Conservation (phyloP, 2,113 vertebrate genomes). For the Eptatretus burgeri region DNA sequence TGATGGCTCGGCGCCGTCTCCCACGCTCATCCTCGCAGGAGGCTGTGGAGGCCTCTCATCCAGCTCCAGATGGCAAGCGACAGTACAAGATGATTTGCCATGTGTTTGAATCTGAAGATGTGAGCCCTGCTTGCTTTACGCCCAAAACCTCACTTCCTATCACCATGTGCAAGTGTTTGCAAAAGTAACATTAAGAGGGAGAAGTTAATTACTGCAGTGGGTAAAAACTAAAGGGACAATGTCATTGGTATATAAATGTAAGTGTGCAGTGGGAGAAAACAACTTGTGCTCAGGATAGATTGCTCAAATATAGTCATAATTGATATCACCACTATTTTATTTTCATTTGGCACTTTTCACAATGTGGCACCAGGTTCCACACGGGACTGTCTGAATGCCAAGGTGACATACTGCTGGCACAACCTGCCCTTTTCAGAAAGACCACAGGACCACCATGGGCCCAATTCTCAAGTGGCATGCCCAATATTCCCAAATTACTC, state of each 20-base stretch:
- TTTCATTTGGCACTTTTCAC: too few species aligned
- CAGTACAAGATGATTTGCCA: slow-evolving; percentile 99
- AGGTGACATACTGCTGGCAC: too few species aligned
- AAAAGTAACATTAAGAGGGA: not conserved
- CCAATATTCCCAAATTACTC: too few species aligned
- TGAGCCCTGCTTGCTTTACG: slow-evolving; percentile 20
- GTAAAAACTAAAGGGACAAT: not conserved
- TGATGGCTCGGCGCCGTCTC: slow-evolving; percentile 84
- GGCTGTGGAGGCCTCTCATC: slow-evolving; percentile 69
- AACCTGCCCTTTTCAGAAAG: too few species aligned
- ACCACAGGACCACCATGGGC: too few species aligned
- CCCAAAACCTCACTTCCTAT: not conserved
- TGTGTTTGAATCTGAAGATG: slow-evolving; percentile 87
- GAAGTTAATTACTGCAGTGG: not conserved
- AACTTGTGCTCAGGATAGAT: too few species aligned
- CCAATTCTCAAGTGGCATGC: too few species aligned
- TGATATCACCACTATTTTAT: too few species aligned
- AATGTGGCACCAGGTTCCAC: too few species aligned
- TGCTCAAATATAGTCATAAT: too few species aligned
- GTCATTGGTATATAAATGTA: not conserved
- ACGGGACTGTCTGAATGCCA: too few species aligned
- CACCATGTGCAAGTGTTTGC: not conserved
- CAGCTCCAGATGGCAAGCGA: slow-evolving; percentile 60
- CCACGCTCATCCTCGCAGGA: slow-evolving; percentile 70
- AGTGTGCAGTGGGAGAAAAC: too few species aligned